Evolutionary conservation across 2,113 vertebrate genomes (phyloP).

Genomic region (Poecilia latipinna): DNA sequence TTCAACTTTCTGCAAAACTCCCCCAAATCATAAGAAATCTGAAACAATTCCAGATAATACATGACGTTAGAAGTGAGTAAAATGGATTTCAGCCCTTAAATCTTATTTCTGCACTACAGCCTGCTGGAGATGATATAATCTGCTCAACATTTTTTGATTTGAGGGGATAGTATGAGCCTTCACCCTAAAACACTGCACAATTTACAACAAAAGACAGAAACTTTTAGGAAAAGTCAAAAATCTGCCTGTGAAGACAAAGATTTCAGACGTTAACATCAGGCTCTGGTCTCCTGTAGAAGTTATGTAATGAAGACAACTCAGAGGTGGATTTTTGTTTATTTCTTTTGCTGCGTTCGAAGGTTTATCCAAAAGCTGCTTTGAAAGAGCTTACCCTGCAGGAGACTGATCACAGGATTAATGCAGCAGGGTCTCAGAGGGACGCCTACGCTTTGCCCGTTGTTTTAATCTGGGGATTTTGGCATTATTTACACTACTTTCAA

Average conservation of each 20-base stretch:
- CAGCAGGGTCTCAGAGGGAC: constrained; percentile 12
- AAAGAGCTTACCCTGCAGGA: constrained; percentile 34
- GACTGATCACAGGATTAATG: constrained; percentile 55
- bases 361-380: constrained; percentile 40
- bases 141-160: too few relatives aligned
- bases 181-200: too few relatives aligned
- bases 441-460: constrained; percentile 33
- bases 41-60: too few relatives aligned
- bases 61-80: too few relatives aligned
- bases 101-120: too few relatives aligned
- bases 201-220: background rate
- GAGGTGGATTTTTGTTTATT: constrained; percentile 17
- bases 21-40: too few relatives aligned
- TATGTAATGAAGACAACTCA: constrained; percentile 40
- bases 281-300: constrained; percentile 14
- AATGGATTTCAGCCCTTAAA: too few relatives aligned
- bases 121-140: too few relatives aligned
- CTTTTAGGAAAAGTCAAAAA: background rate
- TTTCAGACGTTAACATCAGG: constrained; percentile 42
- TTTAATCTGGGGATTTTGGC: constrained; percentile 39
- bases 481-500: constrained; percentile 20
- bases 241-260: background rate
- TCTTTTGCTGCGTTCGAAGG: constrained; percentile 47
- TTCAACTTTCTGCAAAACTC: background rate
- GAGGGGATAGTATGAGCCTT: too few relatives aligned